Evolutionary conservation across 2,113 vertebrate genomes (phyloP), one percentile per base, ranked within the genome.

Genomic region (Microcebus murinus): DNA sequence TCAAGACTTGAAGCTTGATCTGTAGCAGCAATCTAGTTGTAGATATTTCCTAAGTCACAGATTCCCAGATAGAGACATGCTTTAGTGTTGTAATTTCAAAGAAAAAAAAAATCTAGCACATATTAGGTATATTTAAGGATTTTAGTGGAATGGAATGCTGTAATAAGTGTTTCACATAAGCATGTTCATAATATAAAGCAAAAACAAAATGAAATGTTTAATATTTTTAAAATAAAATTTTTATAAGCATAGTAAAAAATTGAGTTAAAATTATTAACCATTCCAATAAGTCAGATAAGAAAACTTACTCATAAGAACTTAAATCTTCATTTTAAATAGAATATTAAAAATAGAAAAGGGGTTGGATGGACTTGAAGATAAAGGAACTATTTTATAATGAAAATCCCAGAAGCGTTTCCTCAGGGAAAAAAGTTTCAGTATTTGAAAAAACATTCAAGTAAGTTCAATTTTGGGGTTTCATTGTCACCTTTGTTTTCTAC

Each of bases 141-240:
- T 95, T 95, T 82, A 74, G 52, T 79, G 52, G 73, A 68, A 81
- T 71, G 31, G 87, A 80, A 92, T 67, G 45, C 17, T 92, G 27
- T 65, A 96, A 73, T 71, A 96, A 61, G 8, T 61, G 50, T 77
- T 94, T 96, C 67, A 31, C 67, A 31, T 82, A 94, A 90, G 42
- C 87, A 63, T 79, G 14, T 79, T 79, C 29, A 87, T 31, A 81
- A 70, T 59, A 71, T 18, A 65, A 90, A 61, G 92, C 94, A 48
- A 48, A 84, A 86, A 65, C n/a, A 83, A 91, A 90, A 79, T n/a
- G 34, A n/a, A 97, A 73, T 89, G 82, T 85, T 87, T 90, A 70
- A 76, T 29, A 27, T 2, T 20, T 95, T 92, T 23, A 21, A 68
- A 82, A 91, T 92, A 88, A 83, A 71, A 65, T 65, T 76, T 82